Base-by-base conservation (phyloP, 2,113 vertebrate species). In the Sprattus sprattus region DNA sequence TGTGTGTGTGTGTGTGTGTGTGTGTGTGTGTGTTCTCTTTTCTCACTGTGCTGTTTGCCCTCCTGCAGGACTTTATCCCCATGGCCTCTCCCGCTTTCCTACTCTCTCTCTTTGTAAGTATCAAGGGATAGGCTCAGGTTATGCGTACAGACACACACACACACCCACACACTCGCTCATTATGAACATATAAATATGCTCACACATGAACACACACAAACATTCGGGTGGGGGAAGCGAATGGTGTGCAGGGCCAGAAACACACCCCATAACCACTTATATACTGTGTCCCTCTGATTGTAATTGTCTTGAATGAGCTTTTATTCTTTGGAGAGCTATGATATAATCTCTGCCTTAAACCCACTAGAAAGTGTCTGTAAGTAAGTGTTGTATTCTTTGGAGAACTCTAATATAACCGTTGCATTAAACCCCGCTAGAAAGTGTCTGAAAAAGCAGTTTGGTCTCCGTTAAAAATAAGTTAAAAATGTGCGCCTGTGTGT, bases 61-160 rank as follows among this genome's bases (percentile, higher is more conserved):
- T 97, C 95, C 97, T 97, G 97, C 97, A 99, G 98, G 98, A 99
- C 97, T 98, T 97, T 97, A 97, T 99, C 96, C 98, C 98, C 96
- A 99, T 99, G 98, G 98, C 97, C 94, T 99, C 98, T 98, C 98
- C 98, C 97, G 98, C 98, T 97, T 99, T 99, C 95, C 99, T 99
- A 97, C 99, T 99, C 96, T 99, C 99, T 98, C 98, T 99, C 93
- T 99, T 99, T 99, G 99, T 99, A 99, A 99, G 99, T 99, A 99
- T 98, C 97, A 93, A 94, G 94, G 92, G 92, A 90, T 64, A 78
- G 71, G 71, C 71, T 78, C 71, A 78, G 71, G 32, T 22, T 64
- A 64, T 7, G 6, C 11, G 32, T 78, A 4, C 71, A 39, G 10
- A 44, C 71, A 78, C 32, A 6, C 32, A 78, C 64, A 28, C 32